A percentile compares a stretch with the other conserved stretches of the same genome.
These are phyloP conservation scores for Dendrophyllia cribrosa DNA, from an alignment of 64 coral and sea anemone species.

Conservation along the genomic window DNA sequence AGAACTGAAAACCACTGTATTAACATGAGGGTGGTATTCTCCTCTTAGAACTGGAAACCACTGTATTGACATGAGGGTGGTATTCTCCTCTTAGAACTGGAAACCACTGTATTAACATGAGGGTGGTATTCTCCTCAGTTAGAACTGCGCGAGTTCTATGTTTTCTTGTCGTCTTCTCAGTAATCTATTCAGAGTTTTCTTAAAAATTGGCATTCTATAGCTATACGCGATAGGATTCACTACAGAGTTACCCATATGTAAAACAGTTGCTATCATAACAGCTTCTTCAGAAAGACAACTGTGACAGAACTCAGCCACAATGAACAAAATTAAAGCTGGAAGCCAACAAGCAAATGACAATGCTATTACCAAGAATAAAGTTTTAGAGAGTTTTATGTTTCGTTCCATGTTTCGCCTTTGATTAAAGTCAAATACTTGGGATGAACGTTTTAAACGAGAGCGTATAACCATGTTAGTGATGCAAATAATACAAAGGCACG, in stretches of 20 bases:
- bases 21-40: too few species aligned
- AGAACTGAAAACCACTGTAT: too few species aligned
- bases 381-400: slow-evolving; percentile 10
- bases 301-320: not conserved
- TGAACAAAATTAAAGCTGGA: not conserved
- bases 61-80: too few species aligned
- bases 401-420: not conserved
- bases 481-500: not conserved
- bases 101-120: too few species aligned
- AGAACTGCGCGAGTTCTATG: not conserved
- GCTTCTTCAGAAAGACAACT: not conserved
- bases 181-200: not conserved
- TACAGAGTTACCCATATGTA: not conserved
- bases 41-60: too few species aligned
- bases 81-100: too few species aligned
- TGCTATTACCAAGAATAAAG: not conserved
- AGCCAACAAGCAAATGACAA: slow-evolving; percentile 2
- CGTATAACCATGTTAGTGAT: not conserved
- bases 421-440: not conserved
- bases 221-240: not conserved
- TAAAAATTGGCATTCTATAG: not conserved
- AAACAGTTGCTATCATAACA: not conserved
- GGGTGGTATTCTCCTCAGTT: too few species aligned
- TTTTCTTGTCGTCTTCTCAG: not conserved
- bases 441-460: not conserved